Base-by-base conservation (phyloP, 2,888 invertebrate genomes). In the Drosophila yooni region DNA sequence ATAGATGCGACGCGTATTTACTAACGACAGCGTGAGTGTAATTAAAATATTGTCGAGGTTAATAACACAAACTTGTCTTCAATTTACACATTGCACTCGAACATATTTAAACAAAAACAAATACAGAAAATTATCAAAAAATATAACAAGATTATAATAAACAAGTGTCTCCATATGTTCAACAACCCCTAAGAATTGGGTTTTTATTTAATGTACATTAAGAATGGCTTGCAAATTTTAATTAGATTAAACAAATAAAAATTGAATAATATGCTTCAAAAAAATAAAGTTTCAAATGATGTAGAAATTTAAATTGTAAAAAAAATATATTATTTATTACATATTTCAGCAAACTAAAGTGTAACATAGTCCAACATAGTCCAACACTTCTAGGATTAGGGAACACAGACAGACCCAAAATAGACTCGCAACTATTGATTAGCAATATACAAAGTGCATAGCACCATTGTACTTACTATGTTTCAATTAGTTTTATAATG, bases 1-100 rank as follows among this genome's bases (percentile, higher is more conserved):
- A 67, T 63, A 82, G 65, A 75, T 64, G 82, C 70, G 46, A 53
- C 60, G 18, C 43, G 33, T 48, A 48, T 36, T 66, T 73, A 68
- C 81, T 33, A 87, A 71, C 78, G 83, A 46, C 62, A 68, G 38
- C 74, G 86, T 86, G 86, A 85, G 62, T 34, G 40, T 53, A 36
- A 43, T 43, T 40, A 64, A 38, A 56, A 60, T 25, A 40, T 15
- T 18, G 34, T 18, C 15, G 50, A 27, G 50, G 21, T 7, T 46
- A 46, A 46, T 46, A 46, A 21, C 15, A 46, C 46, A 46, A 46
- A 25, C 8, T 15, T 46, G 46, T 21, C 7, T 15, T 21, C 3
- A 46, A 46, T 25, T 15, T 25, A 8, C 21, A 46, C 21, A 46
- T 15, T 46, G 13, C 13, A 46, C 21, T 21, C 21, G 13, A 46